Conservation (phyloP, 2,797 vertebrate species). For the Xerus rutilus region DNA sequence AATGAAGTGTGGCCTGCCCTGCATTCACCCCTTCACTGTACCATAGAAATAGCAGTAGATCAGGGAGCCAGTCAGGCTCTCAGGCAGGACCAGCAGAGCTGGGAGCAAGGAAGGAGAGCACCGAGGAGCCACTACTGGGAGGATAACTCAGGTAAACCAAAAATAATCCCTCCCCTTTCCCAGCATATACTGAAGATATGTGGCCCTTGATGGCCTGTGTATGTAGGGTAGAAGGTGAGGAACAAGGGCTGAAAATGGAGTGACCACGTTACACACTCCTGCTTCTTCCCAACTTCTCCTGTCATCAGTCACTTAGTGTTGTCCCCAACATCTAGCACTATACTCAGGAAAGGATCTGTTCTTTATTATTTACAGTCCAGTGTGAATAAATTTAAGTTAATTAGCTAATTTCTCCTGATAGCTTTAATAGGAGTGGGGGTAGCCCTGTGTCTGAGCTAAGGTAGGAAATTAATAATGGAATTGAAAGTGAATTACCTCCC, state of each 20-base stretch:
- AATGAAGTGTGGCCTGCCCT: background rate
- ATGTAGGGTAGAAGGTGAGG: background rate
- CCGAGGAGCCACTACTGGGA: background rate
- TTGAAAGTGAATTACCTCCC: background rate
- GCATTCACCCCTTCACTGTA: background rate
- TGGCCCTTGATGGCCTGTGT: background rate
- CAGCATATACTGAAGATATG: background rate
- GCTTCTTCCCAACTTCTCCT: background rate
- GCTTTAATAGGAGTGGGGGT: background rate
- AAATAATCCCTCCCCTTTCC: background rate
- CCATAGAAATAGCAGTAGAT: accelerated
- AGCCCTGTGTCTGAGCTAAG: background rate
- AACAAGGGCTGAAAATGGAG: background rate
- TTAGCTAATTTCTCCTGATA: background rate
- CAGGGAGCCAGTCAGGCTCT: background rate
- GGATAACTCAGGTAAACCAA: background rate
- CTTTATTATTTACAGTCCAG: constrained; percentile 24
- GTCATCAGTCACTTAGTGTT: background rate
- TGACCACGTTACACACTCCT: background rate
- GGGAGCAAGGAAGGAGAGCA: background rate
- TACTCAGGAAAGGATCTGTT: background rate
- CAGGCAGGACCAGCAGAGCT: background rate
- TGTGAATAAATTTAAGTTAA: constrained; percentile 1
- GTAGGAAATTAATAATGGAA: background rate
- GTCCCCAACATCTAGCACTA: background rate